These are phyloP conservation scores for Lasioglossum leucozonium DNA, from an alignment of 2,888 invertebrate genomes.

Conservation along the genomic window DNA sequence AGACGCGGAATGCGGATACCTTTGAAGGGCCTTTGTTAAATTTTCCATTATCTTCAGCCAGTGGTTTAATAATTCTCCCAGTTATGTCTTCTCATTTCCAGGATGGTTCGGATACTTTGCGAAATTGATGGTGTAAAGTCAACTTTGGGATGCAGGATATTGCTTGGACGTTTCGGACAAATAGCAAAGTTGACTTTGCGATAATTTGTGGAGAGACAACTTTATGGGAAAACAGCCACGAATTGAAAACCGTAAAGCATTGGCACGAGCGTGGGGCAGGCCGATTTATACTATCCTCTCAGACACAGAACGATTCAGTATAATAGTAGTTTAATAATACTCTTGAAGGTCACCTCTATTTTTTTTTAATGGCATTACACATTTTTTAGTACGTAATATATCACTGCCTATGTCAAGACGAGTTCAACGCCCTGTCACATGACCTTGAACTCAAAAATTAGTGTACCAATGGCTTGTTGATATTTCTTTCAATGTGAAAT, in stretches of 20 bases:
- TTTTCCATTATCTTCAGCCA: constrained; percentile 36
- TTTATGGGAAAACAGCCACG: background rate
- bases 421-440: too few relatives aligned
- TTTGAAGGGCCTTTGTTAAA: constrained; percentile 49
- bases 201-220: background rate
- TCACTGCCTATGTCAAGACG: too few relatives aligned
- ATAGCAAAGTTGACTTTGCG: background rate
- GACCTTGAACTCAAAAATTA: too few relatives aligned
- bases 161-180: background rate
- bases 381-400: too few relatives aligned
- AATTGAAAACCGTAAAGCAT: background rate
- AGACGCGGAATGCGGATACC: constrained; percentile 46
- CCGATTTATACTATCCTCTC: too few relatives aligned
- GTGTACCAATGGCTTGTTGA: too few relatives aligned
- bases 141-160: background rate
- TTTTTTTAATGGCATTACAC: too few relatives aligned
- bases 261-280: background rate
- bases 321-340: too few relatives aligned
- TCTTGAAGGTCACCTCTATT: too few relatives aligned
- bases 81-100: constrained; percentile 26
- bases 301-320: too few relatives aligned
- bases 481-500: too few relatives aligned
- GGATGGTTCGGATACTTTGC: background rate
- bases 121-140: background rate
- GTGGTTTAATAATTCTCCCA: constrained; percentile 41